Evolutionary conservation across 1,140 invertebrate genomes (phyloP), one percentile per base, ranked within the genome.

Genomic region (Episyrphus balteatus): DNA sequence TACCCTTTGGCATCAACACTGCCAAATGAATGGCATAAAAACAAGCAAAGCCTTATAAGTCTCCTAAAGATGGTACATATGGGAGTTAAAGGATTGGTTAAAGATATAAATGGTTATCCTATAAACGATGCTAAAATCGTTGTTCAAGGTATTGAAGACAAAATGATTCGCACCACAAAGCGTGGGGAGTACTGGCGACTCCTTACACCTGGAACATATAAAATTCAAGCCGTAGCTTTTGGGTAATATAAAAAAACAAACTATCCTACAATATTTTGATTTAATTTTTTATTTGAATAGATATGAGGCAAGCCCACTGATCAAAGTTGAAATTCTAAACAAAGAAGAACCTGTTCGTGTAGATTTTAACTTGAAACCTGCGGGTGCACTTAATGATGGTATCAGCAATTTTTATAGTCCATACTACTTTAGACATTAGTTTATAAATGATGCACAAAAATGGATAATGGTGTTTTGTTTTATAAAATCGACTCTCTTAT

Each of bases 161-260:
- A 86, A 60, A 51, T 68, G 2, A 71, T 93, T 15, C 76, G 74
- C 12, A 86, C 81, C 1, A 86, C 84, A 3, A 71, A 76, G 39
- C 59, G 75, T n/a, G 91, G 91, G 43, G 86, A 92, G 63, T 95
- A 83, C 70, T 95, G 91, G 91, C 71, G 91, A 48, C 70, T 93
- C 30, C 65, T 93, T 6, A 62, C 86, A 3, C 88, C 89, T 26
- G 90, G 88, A 53, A 72, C 73, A n/a, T 93, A 92, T 63, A 73
- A 72, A 19, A 71, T 93, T 43, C 77, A 73, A 50, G 83, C 79
- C 8, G 60, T 70, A 32, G 85, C 85, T 39, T 76, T 76, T 69
- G 86, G 87, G 88, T 91, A 73, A 73, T 70, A 59, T 7, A 26
- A 30, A 12, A 10, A 13, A 44, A 41, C 30, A 34, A n/a, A 44